Evolutionary conservation across 35 echinoderm and acorn worm species (phyloP).

Genomic region (Heliocidaris tuberculata): DNA sequence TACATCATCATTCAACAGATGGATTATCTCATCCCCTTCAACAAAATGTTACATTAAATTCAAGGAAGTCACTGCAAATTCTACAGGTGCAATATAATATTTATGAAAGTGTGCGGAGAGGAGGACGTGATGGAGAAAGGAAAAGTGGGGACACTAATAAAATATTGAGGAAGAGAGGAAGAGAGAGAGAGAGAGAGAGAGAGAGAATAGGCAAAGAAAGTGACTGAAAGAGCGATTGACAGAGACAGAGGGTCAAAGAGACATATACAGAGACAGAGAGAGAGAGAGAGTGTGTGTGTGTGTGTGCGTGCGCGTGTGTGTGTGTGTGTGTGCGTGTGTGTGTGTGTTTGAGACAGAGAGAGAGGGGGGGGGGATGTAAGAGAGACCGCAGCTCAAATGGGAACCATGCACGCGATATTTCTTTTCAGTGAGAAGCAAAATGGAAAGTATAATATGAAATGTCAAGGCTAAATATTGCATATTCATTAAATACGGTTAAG

Average conservation of each 20-base stretch:
- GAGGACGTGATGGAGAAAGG: too few species aligned
- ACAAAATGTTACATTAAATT: neutral
- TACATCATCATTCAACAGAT: neutral
- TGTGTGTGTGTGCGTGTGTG: too few species aligned
- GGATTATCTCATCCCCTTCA: neutral
- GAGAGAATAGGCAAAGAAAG: neutral
- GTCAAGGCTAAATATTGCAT: neutral
- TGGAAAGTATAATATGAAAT: neutral
- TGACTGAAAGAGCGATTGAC: too few species aligned
- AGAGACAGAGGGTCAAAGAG: too few species aligned
- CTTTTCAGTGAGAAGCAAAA: neutral
- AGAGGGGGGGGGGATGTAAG: neutral
- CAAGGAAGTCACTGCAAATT: neutral
- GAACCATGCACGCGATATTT: neutral
- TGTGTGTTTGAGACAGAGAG: too few species aligned
- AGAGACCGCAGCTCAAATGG: neutral
- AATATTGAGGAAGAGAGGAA: neutral
- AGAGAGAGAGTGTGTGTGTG: too few species aligned
- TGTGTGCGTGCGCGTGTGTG: too few species aligned
- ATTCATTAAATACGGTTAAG: slow-evolving; percentile 5
- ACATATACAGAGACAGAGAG: neutral
- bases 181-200: neutral
- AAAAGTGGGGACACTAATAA: too few species aligned
- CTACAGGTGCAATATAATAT: too few species aligned
- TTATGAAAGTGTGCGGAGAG: too few species aligned